A percentile compares a stretch with the other conserved stretches of the same genome.
Evolutionary conservation across 1,140 invertebrate species (phyloP).

Genomic region (Caerostris darwini): DNA sequence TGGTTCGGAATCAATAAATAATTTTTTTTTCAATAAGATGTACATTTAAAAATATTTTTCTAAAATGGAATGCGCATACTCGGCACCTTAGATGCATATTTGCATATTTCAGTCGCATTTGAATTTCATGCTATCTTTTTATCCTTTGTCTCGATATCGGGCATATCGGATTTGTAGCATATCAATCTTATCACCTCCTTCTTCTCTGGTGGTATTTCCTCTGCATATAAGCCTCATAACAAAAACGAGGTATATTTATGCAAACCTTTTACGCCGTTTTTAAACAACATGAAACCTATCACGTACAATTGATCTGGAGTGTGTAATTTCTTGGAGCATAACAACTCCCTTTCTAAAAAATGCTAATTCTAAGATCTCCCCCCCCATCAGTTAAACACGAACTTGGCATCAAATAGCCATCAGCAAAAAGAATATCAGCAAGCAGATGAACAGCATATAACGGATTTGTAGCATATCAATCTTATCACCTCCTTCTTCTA

Average conservation of each 20-base stretch:
- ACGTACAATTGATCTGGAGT: neutral
- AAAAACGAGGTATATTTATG: neutral
- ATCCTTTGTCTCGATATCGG: too few species aligned
- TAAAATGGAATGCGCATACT: neutral
- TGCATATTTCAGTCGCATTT: too few species aligned
- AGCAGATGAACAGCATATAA: slow-evolving; percentile 11
- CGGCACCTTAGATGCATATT: too few species aligned
- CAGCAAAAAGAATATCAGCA: neutral
- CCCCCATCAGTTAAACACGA: slow-evolving; percentile 2
- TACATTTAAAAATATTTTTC: too few species aligned
- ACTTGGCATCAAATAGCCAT: slow-evolving; percentile 16
- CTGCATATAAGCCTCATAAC: neutral
- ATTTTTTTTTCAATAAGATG: too few species aligned
- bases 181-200: neutral
- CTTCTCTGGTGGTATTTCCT: too few species aligned
- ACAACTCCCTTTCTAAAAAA: neutral
- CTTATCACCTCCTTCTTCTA: neutral
- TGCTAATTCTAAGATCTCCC: neutral
- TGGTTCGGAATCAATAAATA: too few species aligned
- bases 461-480: neutral
- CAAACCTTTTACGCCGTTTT: neutral
- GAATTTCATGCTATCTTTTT: too few species aligned
- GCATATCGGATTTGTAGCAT: too few species aligned
- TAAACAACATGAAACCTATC: neutral
- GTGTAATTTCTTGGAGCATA: neutral